Base-by-base conservation (phyloP, 2,797 vertebrate genomes). In the Oreonectes daqikongensis region DNA sequence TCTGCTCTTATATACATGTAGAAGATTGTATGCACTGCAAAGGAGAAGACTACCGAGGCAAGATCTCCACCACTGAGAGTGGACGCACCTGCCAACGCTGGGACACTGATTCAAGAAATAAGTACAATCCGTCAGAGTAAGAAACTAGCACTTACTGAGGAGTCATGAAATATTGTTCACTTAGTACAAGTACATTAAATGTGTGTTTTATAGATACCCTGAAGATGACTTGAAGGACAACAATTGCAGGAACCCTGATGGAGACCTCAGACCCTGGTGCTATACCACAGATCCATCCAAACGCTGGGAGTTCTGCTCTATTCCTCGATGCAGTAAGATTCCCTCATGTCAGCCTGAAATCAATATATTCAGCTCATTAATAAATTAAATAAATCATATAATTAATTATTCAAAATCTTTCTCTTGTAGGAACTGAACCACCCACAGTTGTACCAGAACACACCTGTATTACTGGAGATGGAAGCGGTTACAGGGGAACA, bases 161-260 rank as follows among this genome's bases (percentile, higher is more conserved):
- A 44, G 15, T 26, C 1, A 5, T 55, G 22, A 57, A 4, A 57
- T 57, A 15, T 28, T 57, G 5, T 57, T 14, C 22, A 26, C 26
- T 57, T 28, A 12, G 11, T 1, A 14, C 12, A 26, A 55, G 12
- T 24, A 26, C 22, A 5, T 3, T 9, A 53, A 44, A 26, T 5
- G 22, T 26, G 15, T 65, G 46, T 53, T 35, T 28, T 2, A 97
- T 93, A 78, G 22, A 66, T 18, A 52, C 1, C 30, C 14, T 18
- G 12, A 28, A 32, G n/a, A 97, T 84, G 94, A 95, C 83, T 85
- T 99, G 68, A 94, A 93, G 81, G 90, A 89, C 79, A 99, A 99
- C 86, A 98, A 95, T 78, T 99, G 97, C 73, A 95, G 97, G 15
- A 99, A 99, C 86, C 96, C 96, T 0, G 97, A 99, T 0, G 96